A percentile compares a stretch with the other conserved stretches of the same genome.
Evolutionary conservation across 1,140 invertebrate genomes (phyloP).

Genomic region (Drosophila micromelanica): DNA sequence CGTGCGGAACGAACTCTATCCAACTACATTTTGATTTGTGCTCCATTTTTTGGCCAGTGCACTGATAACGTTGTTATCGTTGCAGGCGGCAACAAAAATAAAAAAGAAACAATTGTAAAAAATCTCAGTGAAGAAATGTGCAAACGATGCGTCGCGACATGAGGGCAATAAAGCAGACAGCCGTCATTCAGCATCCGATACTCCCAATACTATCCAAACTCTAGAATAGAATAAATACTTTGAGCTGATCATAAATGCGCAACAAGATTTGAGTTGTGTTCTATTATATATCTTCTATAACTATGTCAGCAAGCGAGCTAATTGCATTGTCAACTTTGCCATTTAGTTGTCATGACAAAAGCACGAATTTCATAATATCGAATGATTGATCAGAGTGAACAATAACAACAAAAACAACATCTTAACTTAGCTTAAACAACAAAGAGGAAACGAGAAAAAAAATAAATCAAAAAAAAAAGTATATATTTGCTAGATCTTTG

Average conservation of each 20-base stretch:
- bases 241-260: no score
- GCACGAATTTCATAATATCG: no score
- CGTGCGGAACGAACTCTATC: constrained; percentile 14
- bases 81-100: constrained; percentile 12
- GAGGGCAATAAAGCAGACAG: constrained; percentile 33
- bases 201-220: not conserved
- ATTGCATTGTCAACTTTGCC: no score
- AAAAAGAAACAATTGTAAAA: constrained; percentile 1
- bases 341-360: no score
- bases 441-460: no score
- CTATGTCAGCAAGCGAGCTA: no score
- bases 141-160: constrained; percentile 15
- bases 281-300: no score
- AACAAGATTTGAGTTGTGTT: no score
- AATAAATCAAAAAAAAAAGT: not conserved
- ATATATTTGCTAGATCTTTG: constrained; percentile 1
- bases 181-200: constrained; percentile 9
- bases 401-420: not conserved
- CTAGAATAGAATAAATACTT: no score
- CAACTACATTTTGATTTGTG: constrained; percentile 68
- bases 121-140: constrained; percentile 9
- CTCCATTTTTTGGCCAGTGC: constrained; percentile 46
- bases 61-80: constrained; percentile 61
- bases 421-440: not conserved
- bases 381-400: constrained; percentile 18